Evolutionary conservation across 2,888 invertebrate species (phyloP), one percentile per base, ranked within the genome.

Genomic region (Caenorhabditis sinica): DNA sequence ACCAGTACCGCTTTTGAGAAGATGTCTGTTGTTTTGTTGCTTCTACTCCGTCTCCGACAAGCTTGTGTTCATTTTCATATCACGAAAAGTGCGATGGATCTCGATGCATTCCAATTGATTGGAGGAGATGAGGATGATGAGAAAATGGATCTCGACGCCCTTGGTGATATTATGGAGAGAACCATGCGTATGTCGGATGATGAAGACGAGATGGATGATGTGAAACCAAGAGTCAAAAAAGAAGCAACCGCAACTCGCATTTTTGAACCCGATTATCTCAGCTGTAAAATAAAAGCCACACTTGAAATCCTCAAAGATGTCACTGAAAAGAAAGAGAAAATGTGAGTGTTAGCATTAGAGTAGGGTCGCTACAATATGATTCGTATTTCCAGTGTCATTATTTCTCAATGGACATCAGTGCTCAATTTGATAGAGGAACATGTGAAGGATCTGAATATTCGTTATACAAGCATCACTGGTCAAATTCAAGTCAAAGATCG

Each of bases 391-490:
- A 90, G 94, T 89, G 94, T 94, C 23, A 95, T 98, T 6, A 96
- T 98, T 0, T 97, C 97, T 0, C 98, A 98, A 92, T 98, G 97
- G 97, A 96, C 96, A 0, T 95, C 95, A 0, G 95, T 96, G 90
- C 94, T 98, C 9, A 93, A 95, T 0, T 94, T 98, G 58, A 94
- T 98, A 9, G 95, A 95, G 49, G 90, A 93, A 0, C 95, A 96
- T 92, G 94, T 98, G 65, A 69, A 71, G 49, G 2, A 20, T 2
- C 17, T 30, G 6, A 53, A 65, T 11, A 25, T 89, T 25, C 33
- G 58, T 8, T 95, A 95, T 89, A 95, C 95, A 0, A 94, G 95
- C 1, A 95, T 98, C 13, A 95, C 95, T 91, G 98, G 98, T 0
- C 91, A 93, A 73, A 95, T 97, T 80, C 94, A 95, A 0, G 84